A percentile compares a stretch with the other conserved stretches of the same genome.
Evolutionary conservation across 2,888 invertebrate species (phyloP).

Genomic region (Schrankia costaestrigalis): DNA sequence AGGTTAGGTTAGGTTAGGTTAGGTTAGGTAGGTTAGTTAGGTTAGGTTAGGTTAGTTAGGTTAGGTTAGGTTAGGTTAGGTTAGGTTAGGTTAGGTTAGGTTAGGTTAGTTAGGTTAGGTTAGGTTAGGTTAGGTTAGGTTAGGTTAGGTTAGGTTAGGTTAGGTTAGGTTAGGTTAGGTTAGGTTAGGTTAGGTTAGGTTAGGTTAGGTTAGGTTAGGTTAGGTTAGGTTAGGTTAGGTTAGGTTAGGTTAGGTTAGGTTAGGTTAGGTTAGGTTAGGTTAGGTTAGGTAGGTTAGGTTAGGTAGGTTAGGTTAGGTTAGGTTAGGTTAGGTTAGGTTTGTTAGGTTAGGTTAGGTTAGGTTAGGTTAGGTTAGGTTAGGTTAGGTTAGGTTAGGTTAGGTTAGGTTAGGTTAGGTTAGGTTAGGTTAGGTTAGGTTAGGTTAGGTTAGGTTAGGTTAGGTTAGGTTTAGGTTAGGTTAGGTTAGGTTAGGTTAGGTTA

Average conservation of each 20-base stretch:
- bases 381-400: constrained; percentile 25
- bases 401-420: constrained; percentile 13
- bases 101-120: too few relatives aligned
- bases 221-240: constrained; percentile 7
- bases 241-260: constrained; percentile 7
- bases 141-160: constrained; percentile 7
- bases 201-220: constrained; percentile 7
- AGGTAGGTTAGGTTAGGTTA: too few relatives aligned
- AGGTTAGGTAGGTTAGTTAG: constrained; percentile 6
- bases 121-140: constrained; percentile 7
- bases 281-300: too few relatives aligned
- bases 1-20: constrained; percentile 5
- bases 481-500: constrained; percentile 25
- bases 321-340: constrained; percentile 12
- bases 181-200: constrained; percentile 7
- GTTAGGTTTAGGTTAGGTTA: constrained; percentile 11
- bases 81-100: constrained; percentile 4
- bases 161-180: constrained; percentile 7
- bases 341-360: constrained; percentile 22
- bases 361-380: constrained; percentile 24
- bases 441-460: constrained; percentile 8
- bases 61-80: constrained; percentile 5
- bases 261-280: constrained; percentile 7
- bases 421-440: constrained; percentile 8
- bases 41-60: constrained; percentile 7